Percentiles rank a stretch among this genome's conserved stretches.
Evolutionary conservation across 1,140 invertebrate genomes (phyloP).

Genomic region (Drosophila tsacasi): DNA sequence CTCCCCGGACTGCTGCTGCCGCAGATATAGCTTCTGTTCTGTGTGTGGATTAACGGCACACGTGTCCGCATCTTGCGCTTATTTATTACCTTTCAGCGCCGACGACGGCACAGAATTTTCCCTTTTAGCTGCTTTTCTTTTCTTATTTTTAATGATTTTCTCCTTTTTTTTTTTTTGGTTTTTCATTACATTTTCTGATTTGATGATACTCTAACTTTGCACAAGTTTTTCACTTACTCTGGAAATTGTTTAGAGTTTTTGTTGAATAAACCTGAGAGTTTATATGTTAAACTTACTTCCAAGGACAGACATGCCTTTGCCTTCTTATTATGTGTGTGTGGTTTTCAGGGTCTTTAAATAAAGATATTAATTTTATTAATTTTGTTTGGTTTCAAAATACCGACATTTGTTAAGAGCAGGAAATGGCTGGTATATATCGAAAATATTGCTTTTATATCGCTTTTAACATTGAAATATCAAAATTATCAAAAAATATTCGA

Average conservation of each 20-base stretch:
- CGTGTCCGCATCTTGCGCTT: slow-evolving; percentile 78
- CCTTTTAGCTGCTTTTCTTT: slow-evolving; percentile 48
- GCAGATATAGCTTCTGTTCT: slow-evolving; percentile 40
- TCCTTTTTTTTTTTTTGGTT: background rate
- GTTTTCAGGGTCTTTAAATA: background rate
- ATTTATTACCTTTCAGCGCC: slow-evolving; percentile 81
- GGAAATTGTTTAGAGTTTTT: no score
- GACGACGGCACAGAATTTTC: slow-evolving; percentile 55
- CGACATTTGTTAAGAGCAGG: background rate
- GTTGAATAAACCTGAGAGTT: background rate
- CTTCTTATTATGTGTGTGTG: background rate
- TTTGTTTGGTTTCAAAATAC: background rate
- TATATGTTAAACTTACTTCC: background rate
- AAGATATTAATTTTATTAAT: background rate
- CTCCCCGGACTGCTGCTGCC: background rate
- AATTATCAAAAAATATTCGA: no score
- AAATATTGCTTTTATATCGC: no score
- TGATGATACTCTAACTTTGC: slow-evolving; percentile 27
- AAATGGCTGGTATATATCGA: background rate
- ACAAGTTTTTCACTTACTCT: background rate
- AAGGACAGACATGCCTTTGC: background rate
- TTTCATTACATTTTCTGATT: slow-evolving; percentile 34
- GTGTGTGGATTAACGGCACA: slow-evolving; percentile 73
- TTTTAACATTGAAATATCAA: no score
- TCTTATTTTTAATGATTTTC: slow-evolving; percentile 36